A percentile compares a stretch with the other conserved stretches of the same genome.
phyloP scores from a whole-genome alignment of 2,888 invertebrate genomes.

The Zygogramma bicolorata region DNA sequence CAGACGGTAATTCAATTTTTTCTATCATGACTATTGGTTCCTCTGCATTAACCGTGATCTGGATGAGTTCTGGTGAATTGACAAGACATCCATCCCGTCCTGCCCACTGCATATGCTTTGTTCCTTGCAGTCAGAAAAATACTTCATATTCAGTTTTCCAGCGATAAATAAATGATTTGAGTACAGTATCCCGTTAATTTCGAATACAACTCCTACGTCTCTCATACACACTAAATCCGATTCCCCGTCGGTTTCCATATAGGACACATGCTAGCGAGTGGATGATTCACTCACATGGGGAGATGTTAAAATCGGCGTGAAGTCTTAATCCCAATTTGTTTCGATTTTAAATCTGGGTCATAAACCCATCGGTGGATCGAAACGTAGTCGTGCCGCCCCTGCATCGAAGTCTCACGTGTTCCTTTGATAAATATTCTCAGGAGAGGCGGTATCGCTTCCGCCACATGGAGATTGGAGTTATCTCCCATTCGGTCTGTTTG shows the following conservation, averaged over 20 bases:
- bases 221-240: not conserved
- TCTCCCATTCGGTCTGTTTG: not conserved
- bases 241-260: not conserved
- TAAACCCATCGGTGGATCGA: conserved; percentile 49
- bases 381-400: conserved; percentile 23
- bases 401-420: conserved; percentile 32
- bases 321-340: conserved; percentile 66
- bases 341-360: conserved; percentile 66
- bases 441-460: conserved; percentile 12
- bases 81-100: not conserved
- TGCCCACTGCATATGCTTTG: no score
- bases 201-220: not conserved
- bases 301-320: conserved; percentile 66
- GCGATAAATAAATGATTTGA: no score
- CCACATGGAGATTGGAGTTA: conserved; percentile 3
- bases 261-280: not conserved
- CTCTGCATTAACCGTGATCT: no score
- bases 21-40: no score
- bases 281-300: conserved; percentile 61
- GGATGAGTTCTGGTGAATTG: no score
- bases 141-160: no score
- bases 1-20: no score
- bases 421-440: conserved; percentile 24
- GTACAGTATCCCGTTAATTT: no score
- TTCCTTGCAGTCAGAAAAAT: no score